Conservation (phyloP, 1,140 invertebrate genomes). For the Batillaria attramentaria region DNA sequence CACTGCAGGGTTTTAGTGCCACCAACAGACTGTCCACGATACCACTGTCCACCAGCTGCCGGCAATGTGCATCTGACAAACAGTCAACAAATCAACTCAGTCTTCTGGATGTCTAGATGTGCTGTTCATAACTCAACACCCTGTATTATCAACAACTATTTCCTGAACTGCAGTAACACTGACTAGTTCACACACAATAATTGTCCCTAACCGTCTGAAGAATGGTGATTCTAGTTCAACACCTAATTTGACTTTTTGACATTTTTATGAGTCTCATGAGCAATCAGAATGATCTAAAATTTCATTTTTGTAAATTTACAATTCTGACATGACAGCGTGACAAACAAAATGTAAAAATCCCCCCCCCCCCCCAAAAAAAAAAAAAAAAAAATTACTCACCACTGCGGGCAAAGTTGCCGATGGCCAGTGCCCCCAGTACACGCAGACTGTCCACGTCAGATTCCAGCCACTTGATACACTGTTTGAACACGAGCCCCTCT, state of each 20-base stretch:
- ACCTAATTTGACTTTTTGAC: no score
- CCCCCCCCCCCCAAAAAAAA: no score
- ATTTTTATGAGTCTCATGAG: no score
- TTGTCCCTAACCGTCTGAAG: no score
- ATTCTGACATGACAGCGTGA: background rate
- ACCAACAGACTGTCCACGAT: slow-evolving; percentile 83
- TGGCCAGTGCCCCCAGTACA: slow-evolving; percentile 85
- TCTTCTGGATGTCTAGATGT: no score
- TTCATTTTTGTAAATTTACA: no score
- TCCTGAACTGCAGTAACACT: background rate
- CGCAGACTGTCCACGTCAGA: slow-evolving; percentile 82
- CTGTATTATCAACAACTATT: background rate
- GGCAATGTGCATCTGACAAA: slow-evolving; percentile 82
- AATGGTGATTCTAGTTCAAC: no score
- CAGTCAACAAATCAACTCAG: background rate
- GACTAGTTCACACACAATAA: background rate
- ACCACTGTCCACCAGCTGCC: slow-evolving; percentile 84
- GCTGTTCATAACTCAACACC: background rate
- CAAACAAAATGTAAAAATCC: background rate
- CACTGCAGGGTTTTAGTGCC: slow-evolving; percentile 67
- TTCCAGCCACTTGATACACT: slow-evolving; percentile 84
- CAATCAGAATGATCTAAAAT: no score
- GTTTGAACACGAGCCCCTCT: slow-evolving; percentile 80
- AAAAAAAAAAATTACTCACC: slow-evolving; percentile 67
- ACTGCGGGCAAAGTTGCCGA: slow-evolving; percentile 91